Conservation (phyloP, 1,140 invertebrate genomes). For the Listronotus bonariensis region DNA sequence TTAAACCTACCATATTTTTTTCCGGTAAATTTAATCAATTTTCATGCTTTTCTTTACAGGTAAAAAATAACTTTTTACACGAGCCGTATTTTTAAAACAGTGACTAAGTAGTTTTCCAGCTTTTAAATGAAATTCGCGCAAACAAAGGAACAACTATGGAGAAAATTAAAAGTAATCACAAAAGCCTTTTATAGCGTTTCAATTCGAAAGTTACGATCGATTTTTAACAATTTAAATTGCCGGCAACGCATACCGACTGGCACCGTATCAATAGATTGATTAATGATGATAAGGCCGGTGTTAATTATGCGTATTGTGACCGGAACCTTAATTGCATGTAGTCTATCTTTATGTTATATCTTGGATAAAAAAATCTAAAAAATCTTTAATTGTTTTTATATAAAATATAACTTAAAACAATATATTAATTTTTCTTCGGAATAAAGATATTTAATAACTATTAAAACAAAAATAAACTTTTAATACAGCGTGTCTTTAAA, state of each 20-base stretch:
- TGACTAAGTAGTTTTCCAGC: conserved; percentile 24
- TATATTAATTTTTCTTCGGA: too few relatives aligned
- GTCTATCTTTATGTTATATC: conserved; percentile 24
- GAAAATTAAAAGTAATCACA: conserved; percentile 28
- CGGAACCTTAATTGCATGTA: conserved; percentile 9
- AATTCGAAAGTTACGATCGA: conserved; percentile 23
- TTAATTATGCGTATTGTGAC: conserved; percentile 32
- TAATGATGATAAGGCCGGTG: conserved; percentile 24
- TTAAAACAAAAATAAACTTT: too few relatives aligned
- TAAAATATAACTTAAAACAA: too few relatives aligned
- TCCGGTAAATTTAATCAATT: too few relatives aligned
- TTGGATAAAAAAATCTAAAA: conserved; percentile 4
- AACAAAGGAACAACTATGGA: conserved; percentile 13
- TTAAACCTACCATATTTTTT: too few relatives aligned
- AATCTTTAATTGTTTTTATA: too few relatives aligned
- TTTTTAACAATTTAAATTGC: conserved; percentile 32
- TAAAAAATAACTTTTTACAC: too few relatives aligned
- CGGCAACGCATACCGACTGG: conserved; percentile 19
- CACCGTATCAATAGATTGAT: conserved; percentile 35
- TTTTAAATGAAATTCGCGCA: conserved; percentile 8
- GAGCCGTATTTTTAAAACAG: conserved; percentile 1
- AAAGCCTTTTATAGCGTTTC: conserved; percentile 7
- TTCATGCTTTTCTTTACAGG: too few relatives aligned
- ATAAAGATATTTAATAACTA: too few relatives aligned
- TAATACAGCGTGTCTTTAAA: too few relatives aligned